Percentiles rank a stretch among this genome's conserved stretches.
Evolutionary conservation across 2,797 vertebrate genomes (phyloP).

Genomic region (Lycodopsis pacificus): DNA sequence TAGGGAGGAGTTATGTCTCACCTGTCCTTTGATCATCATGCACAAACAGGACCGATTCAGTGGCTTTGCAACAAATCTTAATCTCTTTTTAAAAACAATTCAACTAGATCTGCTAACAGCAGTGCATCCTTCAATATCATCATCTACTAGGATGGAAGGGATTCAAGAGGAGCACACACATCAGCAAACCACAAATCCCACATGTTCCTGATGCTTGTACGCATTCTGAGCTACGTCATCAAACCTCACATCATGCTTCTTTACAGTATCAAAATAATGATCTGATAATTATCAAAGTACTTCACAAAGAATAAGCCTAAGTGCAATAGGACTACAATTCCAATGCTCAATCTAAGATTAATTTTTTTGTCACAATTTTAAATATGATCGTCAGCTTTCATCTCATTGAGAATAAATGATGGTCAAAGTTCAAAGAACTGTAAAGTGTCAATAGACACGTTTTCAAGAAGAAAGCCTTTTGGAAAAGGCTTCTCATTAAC

Average conservation of each 20-base stretch:
- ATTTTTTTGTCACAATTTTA: neutral
- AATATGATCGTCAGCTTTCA: neutral
- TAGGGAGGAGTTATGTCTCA: conserved; percentile 66
- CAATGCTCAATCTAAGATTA: neutral
- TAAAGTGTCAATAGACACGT: neutral
- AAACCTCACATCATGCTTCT: neutral
- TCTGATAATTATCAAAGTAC: neutral
- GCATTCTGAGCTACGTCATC: neutral
- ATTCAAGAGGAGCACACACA: neutral
- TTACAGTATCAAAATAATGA: neutral
- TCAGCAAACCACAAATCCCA: neutral
- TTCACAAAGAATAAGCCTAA: neutral
- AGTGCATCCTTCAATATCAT: neutral
- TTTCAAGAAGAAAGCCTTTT: neutral
- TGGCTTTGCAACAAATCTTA: neutral
- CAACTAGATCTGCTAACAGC: neutral
- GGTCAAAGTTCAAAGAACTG: no score
- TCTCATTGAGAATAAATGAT: neutral
- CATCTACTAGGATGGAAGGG: neutral
- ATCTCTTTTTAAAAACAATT: neutral
- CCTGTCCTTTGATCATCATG: neutral
- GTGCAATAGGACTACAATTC: neutral
- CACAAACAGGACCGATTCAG: neutral
- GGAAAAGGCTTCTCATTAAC: no score
- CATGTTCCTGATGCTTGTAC: no score